Evolutionary conservation across 2,888 invertebrate species (phyloP), one percentile per base, ranked within the genome.

Genomic region (Cerceris rybyensis): DNA sequence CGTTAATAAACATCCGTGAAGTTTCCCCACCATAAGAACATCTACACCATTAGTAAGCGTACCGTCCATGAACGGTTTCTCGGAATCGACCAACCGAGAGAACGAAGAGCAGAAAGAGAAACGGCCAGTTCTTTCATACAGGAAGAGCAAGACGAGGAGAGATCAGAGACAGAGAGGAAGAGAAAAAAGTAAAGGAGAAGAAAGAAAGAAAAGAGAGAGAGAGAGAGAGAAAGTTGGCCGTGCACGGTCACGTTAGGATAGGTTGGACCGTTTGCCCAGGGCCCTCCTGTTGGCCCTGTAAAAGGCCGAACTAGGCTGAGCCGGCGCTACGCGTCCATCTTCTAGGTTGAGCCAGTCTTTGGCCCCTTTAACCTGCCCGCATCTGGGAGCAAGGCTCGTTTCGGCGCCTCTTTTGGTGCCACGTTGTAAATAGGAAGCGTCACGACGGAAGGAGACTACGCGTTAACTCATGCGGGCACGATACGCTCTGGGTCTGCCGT

Each of bases 381-480:
- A 83, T 83, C 70, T 43, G 59, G 52, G n/a, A 50, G 43, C 58
- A 41, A 39, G 58, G 66, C 55, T 61, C 41, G 42, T 73, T 65
- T 70, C 71, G 49, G 66, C 67, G 57, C 43, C 77, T 61, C 55
- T 42, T 17, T 68, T 63, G 28, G 59, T 66, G 65, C 74, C 67
- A 54, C 67, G 61, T 68, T 50, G 74, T 75, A 77, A 82, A 71
- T 74, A 78, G 80, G 78, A 81, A 84, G 66, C 76, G 76, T 78
- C 75, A 69, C 72, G 59, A 60, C 77, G 75, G 78, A 75, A 80
- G 70, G 49, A 77, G 65, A 46, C 55, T 66, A 57, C 42, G 66
- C 73, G 54, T 70, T 70, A 78, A 78, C 61, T 69, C 52, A 84
- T 84, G 84, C 84, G 84, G 84, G 84, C 66, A 64, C 61, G 39